phyloP scores from a whole-genome alignment of 2,797 vertebrate species.

The Telmatherina bonti region DNA sequence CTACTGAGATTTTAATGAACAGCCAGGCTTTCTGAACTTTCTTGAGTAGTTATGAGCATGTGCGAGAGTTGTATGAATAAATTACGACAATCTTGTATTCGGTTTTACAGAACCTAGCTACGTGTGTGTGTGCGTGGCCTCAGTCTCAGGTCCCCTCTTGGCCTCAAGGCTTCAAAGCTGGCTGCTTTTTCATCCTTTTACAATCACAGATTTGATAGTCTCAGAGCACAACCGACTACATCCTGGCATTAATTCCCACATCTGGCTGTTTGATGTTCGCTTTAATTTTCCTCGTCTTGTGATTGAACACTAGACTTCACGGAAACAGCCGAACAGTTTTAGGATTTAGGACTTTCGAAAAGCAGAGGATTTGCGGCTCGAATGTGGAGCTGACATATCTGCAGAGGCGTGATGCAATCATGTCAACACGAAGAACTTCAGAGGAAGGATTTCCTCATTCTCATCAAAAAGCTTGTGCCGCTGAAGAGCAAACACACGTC shows the following conservation, averaged over 20 bases:
- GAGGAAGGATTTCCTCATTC: constrained; percentile 7
- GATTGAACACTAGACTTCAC: background rate
- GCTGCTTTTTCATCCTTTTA: background rate
- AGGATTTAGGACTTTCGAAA: background rate
- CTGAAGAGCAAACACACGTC: background rate
- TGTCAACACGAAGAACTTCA: background rate
- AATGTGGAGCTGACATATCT: background rate
- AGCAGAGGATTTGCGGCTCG: background rate
- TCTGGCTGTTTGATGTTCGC: background rate
- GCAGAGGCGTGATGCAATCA: background rate
- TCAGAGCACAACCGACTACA: background rate
- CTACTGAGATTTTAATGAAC: too few relatives aligned
- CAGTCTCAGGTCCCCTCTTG: too few relatives aligned
- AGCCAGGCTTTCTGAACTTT: too few relatives aligned
- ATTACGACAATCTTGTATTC: too few relatives aligned
- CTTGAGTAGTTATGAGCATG: too few relatives aligned
- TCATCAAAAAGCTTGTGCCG: background rate
- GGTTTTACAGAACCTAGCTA: too few relatives aligned
- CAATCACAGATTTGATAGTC: too few relatives aligned
- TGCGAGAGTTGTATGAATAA: too few relatives aligned
- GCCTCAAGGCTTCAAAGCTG: too few relatives aligned
- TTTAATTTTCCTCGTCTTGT: background rate
- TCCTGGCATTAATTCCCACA: background rate
- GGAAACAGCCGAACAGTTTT: background rate
- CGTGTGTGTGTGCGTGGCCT: too few relatives aligned